These are phyloP conservation scores for Pandemis corylana DNA, from an alignment of 2,888 invertebrate species.

Conservation along the genomic window DNA sequence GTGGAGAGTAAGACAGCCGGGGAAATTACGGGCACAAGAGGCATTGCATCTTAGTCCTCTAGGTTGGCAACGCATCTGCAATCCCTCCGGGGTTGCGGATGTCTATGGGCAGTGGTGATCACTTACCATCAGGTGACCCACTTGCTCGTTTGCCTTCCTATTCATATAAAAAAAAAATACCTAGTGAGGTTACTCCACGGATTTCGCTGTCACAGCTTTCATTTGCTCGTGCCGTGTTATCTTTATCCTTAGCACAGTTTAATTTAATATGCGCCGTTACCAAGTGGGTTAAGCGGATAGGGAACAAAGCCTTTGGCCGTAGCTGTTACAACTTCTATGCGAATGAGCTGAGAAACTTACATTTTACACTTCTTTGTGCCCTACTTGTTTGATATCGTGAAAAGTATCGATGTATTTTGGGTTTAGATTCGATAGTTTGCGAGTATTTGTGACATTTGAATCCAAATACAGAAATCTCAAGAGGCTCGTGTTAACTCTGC, in stretches of 20 bases:
- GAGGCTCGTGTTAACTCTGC: too few species aligned
- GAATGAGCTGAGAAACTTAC: slow-evolving; percentile 27
- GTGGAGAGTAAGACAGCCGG: too few species aligned
- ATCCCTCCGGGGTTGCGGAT: too few species aligned
- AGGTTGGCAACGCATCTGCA: too few species aligned
- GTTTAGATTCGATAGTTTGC: slow-evolving; percentile 7
- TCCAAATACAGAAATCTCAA: too few species aligned
- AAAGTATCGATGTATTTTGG: slow-evolving; percentile 6
- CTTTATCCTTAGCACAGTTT: slow-evolving; percentile 72
- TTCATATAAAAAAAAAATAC: too few species aligned
- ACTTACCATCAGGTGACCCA: too few species aligned
- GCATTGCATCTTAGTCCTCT: too few species aligned
- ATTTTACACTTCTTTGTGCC: slow-evolving; percentile 30
- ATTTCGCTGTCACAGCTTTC: slow-evolving; percentile 55
- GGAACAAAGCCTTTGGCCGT: slow-evolving; percentile 48
- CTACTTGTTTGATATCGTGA: slow-evolving; percentile 17
- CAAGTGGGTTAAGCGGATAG: slow-evolving; percentile 63
- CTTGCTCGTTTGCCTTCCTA: too few species aligned
- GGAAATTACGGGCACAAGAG: too few species aligned
- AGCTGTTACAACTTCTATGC: slow-evolving; percentile 43
- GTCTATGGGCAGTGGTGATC: too few species aligned
- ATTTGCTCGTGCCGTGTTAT: slow-evolving; percentile 69
- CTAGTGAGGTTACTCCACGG: slow-evolving; percentile 46
- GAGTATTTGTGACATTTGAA: background rate
- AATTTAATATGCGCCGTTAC: slow-evolving; percentile 73